Evolutionary conservation across 2,113 vertebrate species (phyloP), one percentile per base, ranked within the genome.

Genomic region (Stegastes partitus): DNA sequence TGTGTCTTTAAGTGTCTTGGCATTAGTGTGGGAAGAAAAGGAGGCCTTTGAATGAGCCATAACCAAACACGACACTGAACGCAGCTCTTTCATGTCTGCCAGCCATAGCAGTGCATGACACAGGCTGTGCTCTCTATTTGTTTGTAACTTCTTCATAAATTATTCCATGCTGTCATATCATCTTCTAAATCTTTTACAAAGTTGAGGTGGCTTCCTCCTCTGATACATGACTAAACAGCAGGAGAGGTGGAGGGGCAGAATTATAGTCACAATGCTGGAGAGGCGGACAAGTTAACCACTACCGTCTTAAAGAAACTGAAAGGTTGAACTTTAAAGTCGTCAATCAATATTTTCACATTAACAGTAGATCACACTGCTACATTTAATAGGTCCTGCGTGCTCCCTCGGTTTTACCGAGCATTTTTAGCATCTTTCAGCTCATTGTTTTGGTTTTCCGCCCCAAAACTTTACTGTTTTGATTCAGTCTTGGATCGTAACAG

Each of bases 1-100:
- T 90, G 55, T 64, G 73, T 79, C 81, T 88, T 84, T 77, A 78
- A 91, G 79, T 81, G 74, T 88, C 73, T 65, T 77, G 25, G 81
- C 79, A 69, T 77, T 79, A 34, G 44, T 70, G 72, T 79, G 70
- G 47, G 50, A 66, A 69, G 39, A 79, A 76, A 68, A 63, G 22
- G 56, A 86, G 55, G 61, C 45, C 54, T 63, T 51, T 82, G 78
- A 91, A 79, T 68, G 69, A 51, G 55, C 47, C 55, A 74, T 58
- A 75, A 58, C 63, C 65, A 68, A 79, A 51, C 53, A 55, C 64
- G 61, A 58, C 54, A 21, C 44, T 81, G 51, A 75, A 62, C n/a
- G 26, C 47, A 82, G 50, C 71, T 69, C 50, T 51, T 72, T 78
- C 45, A 58, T 82, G 66, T 80, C 11, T 21, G 15, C 31, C 34